Percentiles rank a stretch among this genome's conserved stretches.
These are phyloP conservation scores for Dendropsophus ebraccatus DNA, from an alignment of 2,113 vertebrate genomes.

Conservation along the genomic window DNA sequence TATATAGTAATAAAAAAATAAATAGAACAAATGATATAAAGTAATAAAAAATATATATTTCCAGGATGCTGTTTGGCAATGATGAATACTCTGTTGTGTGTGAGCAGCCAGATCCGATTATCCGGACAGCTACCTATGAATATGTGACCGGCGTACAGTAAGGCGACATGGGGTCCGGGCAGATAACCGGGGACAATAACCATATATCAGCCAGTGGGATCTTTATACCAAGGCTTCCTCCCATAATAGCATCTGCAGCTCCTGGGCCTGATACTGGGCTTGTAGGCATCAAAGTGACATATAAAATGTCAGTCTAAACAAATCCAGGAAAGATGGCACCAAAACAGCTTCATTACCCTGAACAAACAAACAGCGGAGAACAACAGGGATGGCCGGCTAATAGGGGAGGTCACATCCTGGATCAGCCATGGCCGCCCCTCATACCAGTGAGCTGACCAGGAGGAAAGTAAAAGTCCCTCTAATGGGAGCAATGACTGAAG, in stretches of 20 bases:
- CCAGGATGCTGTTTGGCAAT: too few species aligned
- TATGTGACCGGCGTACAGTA: not conserved
- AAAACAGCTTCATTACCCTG: conserved; percentile 18
- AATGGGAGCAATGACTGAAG: not conserved
- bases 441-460: not conserved
- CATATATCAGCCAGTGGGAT: not conserved
- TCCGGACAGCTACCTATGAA: too few species aligned
- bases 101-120: too few species aligned
- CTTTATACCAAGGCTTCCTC: not conserved
- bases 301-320: not conserved
- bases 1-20: too few species aligned
- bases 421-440: not conserved
- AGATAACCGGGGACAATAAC: too few species aligned
- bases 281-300: not conserved
- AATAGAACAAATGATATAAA: too few species aligned
- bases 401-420: conserved; percentile 13
- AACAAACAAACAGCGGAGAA: not conserved
- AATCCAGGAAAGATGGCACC: conserved; percentile 44
- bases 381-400: conserved; percentile 10
- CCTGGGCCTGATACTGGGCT: not conserved
- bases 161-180: not conserved
- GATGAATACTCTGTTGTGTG: too few species aligned
- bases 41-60: too few species aligned
- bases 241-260: not conserved
- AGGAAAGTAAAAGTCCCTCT: conserved; percentile 24